Base-by-base conservation (phyloP, 2,888 invertebrate genomes). In the Serripes groenlandicus region DNA sequence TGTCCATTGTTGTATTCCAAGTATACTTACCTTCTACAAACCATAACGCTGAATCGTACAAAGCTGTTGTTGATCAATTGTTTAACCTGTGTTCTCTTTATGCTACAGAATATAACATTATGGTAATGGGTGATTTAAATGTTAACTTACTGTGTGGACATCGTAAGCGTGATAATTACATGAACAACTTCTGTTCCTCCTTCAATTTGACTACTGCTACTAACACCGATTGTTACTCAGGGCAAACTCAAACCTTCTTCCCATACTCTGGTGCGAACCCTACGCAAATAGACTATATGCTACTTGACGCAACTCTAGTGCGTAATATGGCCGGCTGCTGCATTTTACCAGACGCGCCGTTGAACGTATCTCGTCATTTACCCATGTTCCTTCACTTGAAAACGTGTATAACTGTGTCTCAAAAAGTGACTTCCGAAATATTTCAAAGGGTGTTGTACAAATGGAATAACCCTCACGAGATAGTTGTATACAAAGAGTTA, bases 301-400 rank as follows among this genome's bases (percentile, higher is more conserved):
- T 64, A 3, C 11, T 64, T 18, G 64, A 64, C 21, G 35, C n/a
- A 21, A 15, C 35, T 3, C 3, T 23, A 34, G 7, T n/a, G 7
- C 18, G 21, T 18, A 64, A 64, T n/a, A 34, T 64, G 7, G 23
- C 15, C 3, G 3, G 21, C 11, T 64, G 23, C 34, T 34, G 5
- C 4, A 5, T 32, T 3, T 15, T 21, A n/a, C 15, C 18, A 18
- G 64, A 64, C 35, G 32, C 64, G 11, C 34, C 64, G 18, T 34
- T 64, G 21, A 64, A 64, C 34, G 28, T 64, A 18, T 64, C 64
- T 1, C 64, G 64, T 32, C 64, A 64, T 35, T 9, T 64, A 34
- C 64, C 64, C 7, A 11, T 34, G 15, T 64, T 64, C 21, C 34
- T 64, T 1, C 23, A 64, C 34, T 18, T 64, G n/a, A n/a, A n/a